Base-by-base conservation (phyloP, 2,797 vertebrate species). In the Enteromius fasciolatus region DNA sequence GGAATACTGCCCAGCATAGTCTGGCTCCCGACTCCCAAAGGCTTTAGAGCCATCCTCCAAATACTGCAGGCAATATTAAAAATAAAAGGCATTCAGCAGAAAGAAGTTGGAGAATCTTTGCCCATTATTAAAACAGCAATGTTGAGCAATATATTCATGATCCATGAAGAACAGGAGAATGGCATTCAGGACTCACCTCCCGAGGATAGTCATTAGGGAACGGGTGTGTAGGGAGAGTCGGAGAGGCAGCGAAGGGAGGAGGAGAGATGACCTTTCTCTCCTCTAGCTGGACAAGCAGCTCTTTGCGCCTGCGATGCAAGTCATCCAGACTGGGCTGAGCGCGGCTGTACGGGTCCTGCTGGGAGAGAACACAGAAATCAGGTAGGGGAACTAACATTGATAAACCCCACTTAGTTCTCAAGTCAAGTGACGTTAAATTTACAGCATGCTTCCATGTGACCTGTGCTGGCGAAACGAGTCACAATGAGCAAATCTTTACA, bases 221-320 rank as follows among this genome's bases (percentile, higher is more conserved):
- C 23, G 95, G 28, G 87, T 97, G 97, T 84, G 87, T 72, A 70
- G 97, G 87, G 84, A 98, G 94, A 23, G 97, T 98, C 2, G 98
- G 97, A 0, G 97, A 98, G 0, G 97, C 95, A 39, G 97, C 97
- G 63, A 99, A 99, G 17, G 98, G 98, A 77, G 97, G 98, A 12
- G 98, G 98, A 15, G 98, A 99, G 89, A 99, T 97, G 69, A 98
- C 97, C 87, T 98, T 98, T 86, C 97, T 96, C 90, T 99, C 98
- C 90, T 99, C 97, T 12, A 99, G 91, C 83, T 99, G 98, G 69
- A 97, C 97, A 93, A 99, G 94, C 79, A 99, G 95, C 92, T 99
- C 98, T 86, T 98, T 98, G 1, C 98, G 95, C 48, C 98, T 94
- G 41, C 96, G 94, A 91, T 99, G 97, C 83, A 99, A 93, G 81